A percentile compares a stretch with the other conserved stretches of the same genome.
Evolutionary conservation across 2,797 vertebrate genomes (phyloP).

Genomic region (Neoniphon sammara): DNA sequence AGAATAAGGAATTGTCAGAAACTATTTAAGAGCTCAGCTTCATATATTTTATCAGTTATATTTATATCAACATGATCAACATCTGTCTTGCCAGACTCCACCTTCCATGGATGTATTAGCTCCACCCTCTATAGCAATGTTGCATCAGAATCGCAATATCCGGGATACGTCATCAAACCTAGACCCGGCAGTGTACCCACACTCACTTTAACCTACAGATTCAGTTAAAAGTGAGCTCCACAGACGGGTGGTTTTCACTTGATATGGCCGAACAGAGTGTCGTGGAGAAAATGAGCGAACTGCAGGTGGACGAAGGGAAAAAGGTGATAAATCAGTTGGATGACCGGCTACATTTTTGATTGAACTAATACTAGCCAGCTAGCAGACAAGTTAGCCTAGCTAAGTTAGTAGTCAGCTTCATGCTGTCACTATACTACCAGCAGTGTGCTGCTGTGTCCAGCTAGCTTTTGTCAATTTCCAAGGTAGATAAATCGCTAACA

Average conservation of each 20-base stretch:
- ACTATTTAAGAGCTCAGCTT: too few relatives aligned
- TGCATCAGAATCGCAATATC: conserved; percentile 76
- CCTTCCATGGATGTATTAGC: conserved; percentile 9
- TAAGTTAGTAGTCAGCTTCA: conserved; percentile 28
- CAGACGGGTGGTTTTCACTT: background rate
- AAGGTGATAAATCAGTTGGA: conserved; percentile 64
- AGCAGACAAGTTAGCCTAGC: conserved; percentile 48
- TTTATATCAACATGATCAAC: too few relatives aligned
- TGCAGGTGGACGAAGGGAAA: conserved; percentile 75
- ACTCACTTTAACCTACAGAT: background rate
- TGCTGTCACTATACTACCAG: conserved; percentile 40
- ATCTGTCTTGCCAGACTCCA: background rate
- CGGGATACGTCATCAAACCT: conserved; percentile 59
- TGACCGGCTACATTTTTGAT: background rate
- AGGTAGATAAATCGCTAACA: background rate
- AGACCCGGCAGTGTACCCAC: conserved; percentile 38
- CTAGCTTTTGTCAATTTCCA: background rate
- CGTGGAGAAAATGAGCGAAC: conserved; percentile 76
- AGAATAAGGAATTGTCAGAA: too few relatives aligned
- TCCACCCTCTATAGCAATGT: conserved; percentile 35
- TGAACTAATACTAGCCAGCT: conserved; percentile 13
- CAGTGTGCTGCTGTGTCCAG: conserved; percentile 14
- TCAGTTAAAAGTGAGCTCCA: conserved; percentile 7
- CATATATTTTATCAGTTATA: too few relatives aligned
- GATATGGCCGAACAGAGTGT: conserved; percentile 77